Conservation (phyloP, 2,113 vertebrate genomes). For the Struthio camelus region DNA sequence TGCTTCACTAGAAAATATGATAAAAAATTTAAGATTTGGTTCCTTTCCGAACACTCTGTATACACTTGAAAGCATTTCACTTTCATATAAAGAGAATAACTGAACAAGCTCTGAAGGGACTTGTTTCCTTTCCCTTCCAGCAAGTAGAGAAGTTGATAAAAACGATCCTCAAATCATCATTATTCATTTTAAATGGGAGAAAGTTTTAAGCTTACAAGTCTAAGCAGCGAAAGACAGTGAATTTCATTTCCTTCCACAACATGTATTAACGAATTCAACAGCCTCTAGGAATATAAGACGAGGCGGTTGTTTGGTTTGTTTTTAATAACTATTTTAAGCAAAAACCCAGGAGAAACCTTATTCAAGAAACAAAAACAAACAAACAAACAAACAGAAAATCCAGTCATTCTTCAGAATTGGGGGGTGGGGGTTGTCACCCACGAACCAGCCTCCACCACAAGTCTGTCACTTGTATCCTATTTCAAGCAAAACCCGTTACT, state of each 20-base stretch:
- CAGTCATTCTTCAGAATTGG: background rate
- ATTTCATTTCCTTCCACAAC: background rate
- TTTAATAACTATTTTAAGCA: background rate
- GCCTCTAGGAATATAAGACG: background rate
- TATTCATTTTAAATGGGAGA: background rate
- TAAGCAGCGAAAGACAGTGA: background rate
- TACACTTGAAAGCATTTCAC: background rate
- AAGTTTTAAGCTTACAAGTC: background rate
- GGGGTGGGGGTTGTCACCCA: background rate
- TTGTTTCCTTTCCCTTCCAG: constrained; percentile 2
- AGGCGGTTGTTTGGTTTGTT: background rate
- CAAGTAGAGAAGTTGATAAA: background rate
- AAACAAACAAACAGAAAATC: no score
- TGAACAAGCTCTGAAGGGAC: background rate
- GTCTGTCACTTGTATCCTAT: background rate
- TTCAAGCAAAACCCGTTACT: background rate
- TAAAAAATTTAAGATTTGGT: constrained; percentile 39
- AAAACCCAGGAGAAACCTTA: background rate
- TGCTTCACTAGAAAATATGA: background rate
- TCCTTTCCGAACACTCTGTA: background rate
- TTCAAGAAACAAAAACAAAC: background rate
- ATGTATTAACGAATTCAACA: background rate
- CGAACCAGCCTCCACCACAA: background rate
- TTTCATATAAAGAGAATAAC: constrained; percentile 14
- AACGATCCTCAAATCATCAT: background rate